A percentile compares a stretch with the other conserved stretches of the same genome.
These are phyloP conservation scores for Actinemys pallida DNA, from an alignment of 2,113 vertebrate species.

Conservation along the genomic window DNA sequence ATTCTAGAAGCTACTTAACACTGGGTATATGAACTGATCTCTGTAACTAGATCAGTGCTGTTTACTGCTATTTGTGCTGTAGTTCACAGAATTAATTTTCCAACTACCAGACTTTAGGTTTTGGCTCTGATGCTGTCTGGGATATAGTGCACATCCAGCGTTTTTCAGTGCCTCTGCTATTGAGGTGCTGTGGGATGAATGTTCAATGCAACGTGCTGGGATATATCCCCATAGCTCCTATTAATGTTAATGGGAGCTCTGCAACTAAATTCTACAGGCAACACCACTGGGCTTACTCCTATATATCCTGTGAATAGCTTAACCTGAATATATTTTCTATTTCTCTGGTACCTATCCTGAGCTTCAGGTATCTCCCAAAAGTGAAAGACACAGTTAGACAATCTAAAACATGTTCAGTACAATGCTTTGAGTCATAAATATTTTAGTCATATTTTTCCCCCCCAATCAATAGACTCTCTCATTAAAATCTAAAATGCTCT, in stretches of 20 bases:
- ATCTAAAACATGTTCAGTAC: not conserved
- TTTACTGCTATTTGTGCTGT: not conserved
- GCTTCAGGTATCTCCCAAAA: not conserved
- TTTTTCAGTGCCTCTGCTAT: not conserved
- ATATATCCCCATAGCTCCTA: not conserved
- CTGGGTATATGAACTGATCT: not conserved
- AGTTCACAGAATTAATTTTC: not conserved
- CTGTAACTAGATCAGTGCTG: not conserved
- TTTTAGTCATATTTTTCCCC: not conserved
- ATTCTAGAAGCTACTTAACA: not conserved
- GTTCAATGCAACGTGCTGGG: not conserved
- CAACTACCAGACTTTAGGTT: not conserved
- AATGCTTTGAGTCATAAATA: not conserved
- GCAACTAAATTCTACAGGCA: not conserved
- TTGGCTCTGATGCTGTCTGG: not conserved
- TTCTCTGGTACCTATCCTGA: not conserved
- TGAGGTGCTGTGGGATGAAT: not conserved
- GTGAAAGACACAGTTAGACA: not conserved
- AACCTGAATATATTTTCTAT: not conserved
- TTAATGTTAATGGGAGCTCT: not conserved
- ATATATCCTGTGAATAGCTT: not conserved
- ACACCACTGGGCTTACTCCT: not conserved
- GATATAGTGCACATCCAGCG: rapidly evolving
- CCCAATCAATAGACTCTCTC: not conserved
- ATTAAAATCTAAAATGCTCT: constrained; percentile 19